Percentiles rank a stretch among this genome's conserved stretches.
These are phyloP conservation scores for Callopanchax toddi DNA, from an alignment of 2,113 vertebrate genomes.

Conservation along the genomic window DNA sequence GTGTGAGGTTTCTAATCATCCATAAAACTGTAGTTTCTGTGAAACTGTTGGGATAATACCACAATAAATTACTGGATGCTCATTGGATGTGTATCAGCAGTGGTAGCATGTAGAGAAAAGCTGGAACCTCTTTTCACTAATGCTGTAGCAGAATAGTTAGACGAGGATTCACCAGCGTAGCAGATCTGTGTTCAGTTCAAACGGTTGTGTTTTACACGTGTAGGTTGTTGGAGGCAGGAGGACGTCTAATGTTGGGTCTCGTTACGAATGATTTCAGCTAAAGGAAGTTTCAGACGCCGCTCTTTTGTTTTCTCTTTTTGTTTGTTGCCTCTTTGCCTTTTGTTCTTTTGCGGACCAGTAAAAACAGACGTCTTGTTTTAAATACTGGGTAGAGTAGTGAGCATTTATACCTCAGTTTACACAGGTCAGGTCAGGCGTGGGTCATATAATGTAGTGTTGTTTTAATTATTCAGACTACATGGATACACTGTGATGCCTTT, in stretches of 20 bases:
- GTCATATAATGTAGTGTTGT: conserved; percentile 50
- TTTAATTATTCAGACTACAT: conserved; percentile 43
- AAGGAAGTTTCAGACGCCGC: too few species aligned
- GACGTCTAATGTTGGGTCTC: neutral
- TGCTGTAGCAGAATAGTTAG: conserved; percentile 29
- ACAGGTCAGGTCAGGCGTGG: conserved; percentile 54
- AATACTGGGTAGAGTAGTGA: conserved; percentile 41
- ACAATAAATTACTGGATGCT: conserved; percentile 34
- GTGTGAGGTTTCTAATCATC: conserved; percentile 44
- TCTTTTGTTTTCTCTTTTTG: too few species aligned
- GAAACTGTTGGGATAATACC: conserved; percentile 71
- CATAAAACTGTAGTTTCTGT: conserved; percentile 78
- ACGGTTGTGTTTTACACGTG: conserved; percentile 12
- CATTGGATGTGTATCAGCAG: conserved; percentile 20
- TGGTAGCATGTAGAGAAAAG: conserved; percentile 22
- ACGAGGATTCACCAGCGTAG: conserved; percentile 34
- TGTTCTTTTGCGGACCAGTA: neutral
- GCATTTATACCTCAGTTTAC: conserved; percentile 68
- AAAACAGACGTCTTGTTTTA: conserved; percentile 18
- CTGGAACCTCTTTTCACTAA: conserved; percentile 28
- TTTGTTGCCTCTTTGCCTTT: neutral
- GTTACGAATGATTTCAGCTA: too few species aligned
- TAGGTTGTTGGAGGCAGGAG: neutral
- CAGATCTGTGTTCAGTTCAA: conserved; percentile 13
- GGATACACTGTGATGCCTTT: conserved; percentile 56